Percentiles rank a stretch among this genome's conserved stretches.
Evolutionary conservation across 2,888 invertebrate genomes (phyloP).

Genomic region (Metellina segmentata): DNA sequence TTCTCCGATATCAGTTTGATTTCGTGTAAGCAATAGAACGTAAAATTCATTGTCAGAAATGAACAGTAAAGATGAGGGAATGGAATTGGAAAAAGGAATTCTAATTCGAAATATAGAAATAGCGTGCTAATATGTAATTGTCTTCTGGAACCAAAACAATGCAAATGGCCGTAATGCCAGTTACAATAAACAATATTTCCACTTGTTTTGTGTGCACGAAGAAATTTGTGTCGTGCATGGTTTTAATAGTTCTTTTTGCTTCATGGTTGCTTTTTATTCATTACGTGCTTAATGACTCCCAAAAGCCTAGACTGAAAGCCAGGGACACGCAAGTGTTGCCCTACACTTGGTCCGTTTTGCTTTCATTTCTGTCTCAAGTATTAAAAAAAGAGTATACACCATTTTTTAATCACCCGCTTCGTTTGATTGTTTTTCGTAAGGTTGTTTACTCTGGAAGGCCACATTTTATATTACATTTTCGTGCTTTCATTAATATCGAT

Average conservation of each 20-base stretch:
- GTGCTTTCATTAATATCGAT: constrained; percentile 54
- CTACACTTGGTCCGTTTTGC: constrained; percentile 29
- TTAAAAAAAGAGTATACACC: constrained; percentile 20
- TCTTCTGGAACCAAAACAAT: constrained; percentile 73
- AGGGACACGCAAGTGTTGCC: constrained; percentile 45
- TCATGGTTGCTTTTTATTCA: constrained; percentile 71
- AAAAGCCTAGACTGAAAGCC: constrained; percentile 39
- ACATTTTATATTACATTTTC: constrained; percentile 62
- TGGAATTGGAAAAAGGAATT: constrained; percentile 48
- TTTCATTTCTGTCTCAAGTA: constrained; percentile 28
- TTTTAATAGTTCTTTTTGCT: constrained; percentile 73
- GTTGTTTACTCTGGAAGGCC: constrained; percentile 35
- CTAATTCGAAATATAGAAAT: constrained; percentile 71
- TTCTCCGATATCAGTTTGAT: no score
- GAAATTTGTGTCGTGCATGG: constrained; percentile 74
- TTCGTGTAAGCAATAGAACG: constrained; percentile 44
- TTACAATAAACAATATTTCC: constrained; percentile 75
- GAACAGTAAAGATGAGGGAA: not conserved
- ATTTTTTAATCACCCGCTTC: constrained; percentile 43
- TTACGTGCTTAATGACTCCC: constrained; percentile 73
- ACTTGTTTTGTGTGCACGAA: constrained; percentile 70
- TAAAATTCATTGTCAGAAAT: constrained; percentile 64
- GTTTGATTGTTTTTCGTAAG: constrained; percentile 59
- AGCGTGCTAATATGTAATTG: constrained; percentile 71
- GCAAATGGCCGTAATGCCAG: constrained; percentile 75